Percentiles rank a stretch among this genome's conserved stretches.
These are phyloP conservation scores for Sorex fumeus DNA, from an alignment of 2,113 vertebrate genomes.

Conservation along the genomic window DNA sequence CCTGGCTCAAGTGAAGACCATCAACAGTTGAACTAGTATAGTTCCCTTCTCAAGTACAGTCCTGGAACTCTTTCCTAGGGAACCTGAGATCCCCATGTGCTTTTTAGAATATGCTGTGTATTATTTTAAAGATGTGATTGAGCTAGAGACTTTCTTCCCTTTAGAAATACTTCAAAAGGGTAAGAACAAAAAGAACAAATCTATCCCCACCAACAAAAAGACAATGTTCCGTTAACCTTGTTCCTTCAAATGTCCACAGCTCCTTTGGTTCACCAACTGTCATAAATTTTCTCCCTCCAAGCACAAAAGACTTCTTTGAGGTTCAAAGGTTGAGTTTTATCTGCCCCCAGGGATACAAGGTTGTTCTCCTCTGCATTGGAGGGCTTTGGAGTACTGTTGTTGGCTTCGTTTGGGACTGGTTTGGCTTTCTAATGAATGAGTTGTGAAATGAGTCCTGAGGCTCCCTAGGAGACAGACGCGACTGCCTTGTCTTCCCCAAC, in stretches of 20 bases:
- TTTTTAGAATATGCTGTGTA: slow-evolving; percentile 66
- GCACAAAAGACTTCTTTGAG: slow-evolving; percentile 81
- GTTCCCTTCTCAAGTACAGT: slow-evolving; percentile 46
- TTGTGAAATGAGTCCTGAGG: slow-evolving; percentile 84
- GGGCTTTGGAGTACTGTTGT: slow-evolving; percentile 71
- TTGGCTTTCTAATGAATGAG: slow-evolving; percentile 87
- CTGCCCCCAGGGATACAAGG: slow-evolving; percentile 75
- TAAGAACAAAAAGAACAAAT: slow-evolving; percentile 76
- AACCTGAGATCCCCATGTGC: neutral
- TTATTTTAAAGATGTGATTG: slow-evolving; percentile 70
- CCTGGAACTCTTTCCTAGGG: neutral
- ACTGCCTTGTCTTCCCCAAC: slow-evolving; percentile 77
- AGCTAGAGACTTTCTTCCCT: slow-evolving; percentile 56
- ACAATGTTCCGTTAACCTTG: slow-evolving; percentile 76
- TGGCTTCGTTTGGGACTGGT: slow-evolving; percentile 79
- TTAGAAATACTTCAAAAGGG: slow-evolving; percentile 77
- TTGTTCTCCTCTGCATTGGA: slow-evolving; percentile 50
- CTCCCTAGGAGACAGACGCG: slow-evolving; percentile 78
- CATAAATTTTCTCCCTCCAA: slow-evolving; percentile 68
- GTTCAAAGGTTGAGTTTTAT: slow-evolving; percentile 85
- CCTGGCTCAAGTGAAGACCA: slow-evolving; percentile 25
- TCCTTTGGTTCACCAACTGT: slow-evolving; percentile 71
- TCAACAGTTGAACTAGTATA: neutral
- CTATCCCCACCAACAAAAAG: slow-evolving; percentile 77
- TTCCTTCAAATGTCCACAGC: slow-evolving; percentile 76